Base-by-base conservation (phyloP, 2,113 vertebrate species). In the Cranoglanis bouderius region DNA sequence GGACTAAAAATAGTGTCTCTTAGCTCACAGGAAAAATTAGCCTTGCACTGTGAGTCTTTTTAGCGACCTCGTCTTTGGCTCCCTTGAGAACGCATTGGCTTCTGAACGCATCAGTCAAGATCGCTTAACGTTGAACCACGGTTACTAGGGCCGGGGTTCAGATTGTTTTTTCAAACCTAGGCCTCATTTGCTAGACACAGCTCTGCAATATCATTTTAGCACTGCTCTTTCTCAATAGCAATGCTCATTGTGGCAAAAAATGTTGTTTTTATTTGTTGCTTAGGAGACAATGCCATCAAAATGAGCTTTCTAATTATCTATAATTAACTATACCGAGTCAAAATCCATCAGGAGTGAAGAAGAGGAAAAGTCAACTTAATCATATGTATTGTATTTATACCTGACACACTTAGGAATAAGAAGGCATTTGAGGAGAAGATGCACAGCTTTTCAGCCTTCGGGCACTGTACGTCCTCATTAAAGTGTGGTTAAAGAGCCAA, bases 1-100 rank as follows among this genome's bases (percentile, higher is more conserved):
- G 86, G 84, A 53, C 92, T 94, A 94, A 94, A 92, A 91, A 93
- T 93, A 94, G 89, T 89, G 85, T 87, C 77, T 29, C 85, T 93
- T 93, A 94, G 92, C 91, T 94, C 93, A 94, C 87, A 83, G 59
- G 74, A 82, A 70, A 86, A 90, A 82, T 63, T 38, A 87, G 43
- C 74, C 67, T 38, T 55, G 74, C 65, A 13, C 90, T 77, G 21
- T 43, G 32, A 61, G 55, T 32, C 82, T 29, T 43, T 90, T 78
- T 43, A 67, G 46, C 35, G 40, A 57, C 87, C 87, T 84, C 40
- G 53, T 84, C 81, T 84, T 61, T 75, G 72, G 88, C 57, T 65
- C 80, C 59, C 85, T 75, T 85, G 85, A 51, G 53, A 87, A 88
- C 7, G 40, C 57, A 67, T 24, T 86, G 86, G 70, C 80, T 67